Evolutionary conservation across 2,797 vertebrate genomes (phyloP), one percentile per base, ranked within the genome.

Genomic region (Cirrhinus molitorella): DNA sequence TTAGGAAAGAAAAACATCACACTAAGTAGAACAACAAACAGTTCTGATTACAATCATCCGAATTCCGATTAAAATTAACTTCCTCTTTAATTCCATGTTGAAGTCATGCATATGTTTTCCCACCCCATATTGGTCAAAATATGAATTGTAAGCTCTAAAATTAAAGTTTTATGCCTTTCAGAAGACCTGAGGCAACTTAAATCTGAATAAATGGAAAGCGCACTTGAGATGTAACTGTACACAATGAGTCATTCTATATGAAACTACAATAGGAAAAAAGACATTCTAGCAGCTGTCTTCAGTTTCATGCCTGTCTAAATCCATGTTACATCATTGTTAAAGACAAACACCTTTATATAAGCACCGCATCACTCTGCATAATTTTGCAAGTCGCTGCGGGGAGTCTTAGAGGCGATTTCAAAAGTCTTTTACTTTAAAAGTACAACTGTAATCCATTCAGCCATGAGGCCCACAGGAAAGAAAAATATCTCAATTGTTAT

Each of bases 1-100:
- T 95, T 95, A 92, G 79, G 87, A 86, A 80, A 66, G 81, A 90
- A 89, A 94, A 93, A 85, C 88, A 91, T 94, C 93, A 93, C 19
- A 91, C 82, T 88, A 91, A 91, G 85, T 85, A 73, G 74, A 89
- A 90, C 91, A 90, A 92, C 89, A 89, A 74, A 78, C 34, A 19
- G 75, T 80, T 78, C 17, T 14, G 67, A 68, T 40, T 23, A 40
- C 14, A 47, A 45, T 23, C 6, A 19, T 31, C 3, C 14, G 21
- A 21, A 10, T 65, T 86, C 57, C 17, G n/a, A 68, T 28, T 55
- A 19, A n/a, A 13, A 34, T n/a, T 7, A 12, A 37, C 21, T 5
- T 57, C 12, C 72, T 40, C 51, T 23, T 57, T 19, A 72, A 51
- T 31, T 47, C 16, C 47, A 34, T 43, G 13, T 17, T 40, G 12